Evolutionary conservation across 2,888 invertebrate species (phyloP).

Genomic region (Daptonema setosum): DNA sequence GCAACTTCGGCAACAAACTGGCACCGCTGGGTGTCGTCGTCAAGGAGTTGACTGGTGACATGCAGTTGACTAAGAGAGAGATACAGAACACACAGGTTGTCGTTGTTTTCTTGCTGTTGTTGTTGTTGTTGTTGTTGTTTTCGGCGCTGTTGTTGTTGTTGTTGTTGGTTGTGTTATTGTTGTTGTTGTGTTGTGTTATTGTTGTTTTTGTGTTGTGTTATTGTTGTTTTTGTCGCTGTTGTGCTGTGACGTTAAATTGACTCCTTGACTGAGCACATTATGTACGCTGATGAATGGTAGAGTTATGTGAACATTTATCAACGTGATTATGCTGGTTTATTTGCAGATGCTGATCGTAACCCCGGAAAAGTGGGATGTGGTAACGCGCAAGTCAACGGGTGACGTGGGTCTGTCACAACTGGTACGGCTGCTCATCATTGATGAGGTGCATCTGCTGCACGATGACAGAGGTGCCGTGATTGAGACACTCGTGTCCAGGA

Average conservation of each 20-base stretch:
- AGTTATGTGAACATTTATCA: no score
- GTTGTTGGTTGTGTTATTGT: not conserved
- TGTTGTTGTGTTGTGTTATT: not conserved
- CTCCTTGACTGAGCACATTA: no score
- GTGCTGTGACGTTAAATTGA: no score
- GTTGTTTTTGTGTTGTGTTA: not conserved
- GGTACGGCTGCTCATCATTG: constrained; percentile 76
- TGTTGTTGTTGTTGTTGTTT: not conserved
- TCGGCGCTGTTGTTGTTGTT: not conserved
- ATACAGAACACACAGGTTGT: constrained; percentile 63
- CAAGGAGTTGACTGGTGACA: constrained; percentile 84
- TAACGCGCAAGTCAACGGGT: constrained; percentile 64
- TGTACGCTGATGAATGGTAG: no score
- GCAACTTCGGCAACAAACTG: constrained; percentile 64
- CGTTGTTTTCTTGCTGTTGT: not conserved
- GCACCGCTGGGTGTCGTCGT: constrained; percentile 55
- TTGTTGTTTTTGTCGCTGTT: not conserved
- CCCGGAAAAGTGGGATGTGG: constrained; percentile 99
- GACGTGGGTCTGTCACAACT: constrained; percentile 69
- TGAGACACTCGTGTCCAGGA: constrained; percentile 83
- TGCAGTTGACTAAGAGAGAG: constrained; percentile 80
- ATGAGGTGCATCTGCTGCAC: constrained; percentile 85
- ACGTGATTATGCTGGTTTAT: not conserved
- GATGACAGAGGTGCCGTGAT: constrained; percentile 92
- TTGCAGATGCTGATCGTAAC: constrained; percentile 73